A percentile compares a stretch with the other conserved stretches of the same genome.
Evolutionary conservation across 2,888 invertebrate species (phyloP).

Genomic region (Macaria liturata): DNA sequence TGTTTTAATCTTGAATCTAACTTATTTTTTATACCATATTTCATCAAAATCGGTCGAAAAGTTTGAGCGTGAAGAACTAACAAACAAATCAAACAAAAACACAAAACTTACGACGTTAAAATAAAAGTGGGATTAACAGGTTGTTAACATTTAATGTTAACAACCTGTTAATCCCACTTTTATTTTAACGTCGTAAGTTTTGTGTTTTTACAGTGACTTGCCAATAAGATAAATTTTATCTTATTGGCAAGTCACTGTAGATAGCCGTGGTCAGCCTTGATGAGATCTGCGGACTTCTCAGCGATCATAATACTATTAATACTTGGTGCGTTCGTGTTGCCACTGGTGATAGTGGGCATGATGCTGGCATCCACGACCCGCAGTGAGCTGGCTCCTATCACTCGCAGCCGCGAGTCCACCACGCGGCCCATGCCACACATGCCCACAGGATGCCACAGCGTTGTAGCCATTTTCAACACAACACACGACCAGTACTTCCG

Average conservation of each 20-base stretch:
- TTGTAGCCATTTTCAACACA: conserved; percentile 68
- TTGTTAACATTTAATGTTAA: too few species aligned
- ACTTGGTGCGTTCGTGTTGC: conserved; percentile 81
- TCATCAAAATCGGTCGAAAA: not conserved
- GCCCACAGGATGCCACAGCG: conserved; percentile 79
- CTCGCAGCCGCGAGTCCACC: conserved; percentile 49
- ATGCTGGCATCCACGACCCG: conserved; percentile 37
- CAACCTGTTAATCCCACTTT: not conserved
- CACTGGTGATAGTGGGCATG: conserved; percentile 79
- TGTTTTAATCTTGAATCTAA: not conserved
- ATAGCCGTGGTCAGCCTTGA: conserved; percentile 17
- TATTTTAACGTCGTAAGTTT: not conserved
- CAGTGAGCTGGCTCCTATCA: conserved; percentile 25
- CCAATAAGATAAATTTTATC: too few species aligned
- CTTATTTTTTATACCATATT: not conserved
- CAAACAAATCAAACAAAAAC: not conserved
- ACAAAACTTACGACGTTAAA: not conserved
- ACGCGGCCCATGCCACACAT: conserved; percentile 63
- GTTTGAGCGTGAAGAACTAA: not conserved
- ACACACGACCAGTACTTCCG: conserved; percentile 57
- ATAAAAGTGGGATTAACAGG: not conserved
- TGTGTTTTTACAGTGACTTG: too few species aligned
- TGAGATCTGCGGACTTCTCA: conserved; percentile 37
- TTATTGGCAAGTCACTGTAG: too few species aligned
- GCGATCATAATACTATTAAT: conserved; percentile 41